Conservation (phyloP, 2,888 invertebrate genomes). For the Phymatocera aterrima region DNA sequence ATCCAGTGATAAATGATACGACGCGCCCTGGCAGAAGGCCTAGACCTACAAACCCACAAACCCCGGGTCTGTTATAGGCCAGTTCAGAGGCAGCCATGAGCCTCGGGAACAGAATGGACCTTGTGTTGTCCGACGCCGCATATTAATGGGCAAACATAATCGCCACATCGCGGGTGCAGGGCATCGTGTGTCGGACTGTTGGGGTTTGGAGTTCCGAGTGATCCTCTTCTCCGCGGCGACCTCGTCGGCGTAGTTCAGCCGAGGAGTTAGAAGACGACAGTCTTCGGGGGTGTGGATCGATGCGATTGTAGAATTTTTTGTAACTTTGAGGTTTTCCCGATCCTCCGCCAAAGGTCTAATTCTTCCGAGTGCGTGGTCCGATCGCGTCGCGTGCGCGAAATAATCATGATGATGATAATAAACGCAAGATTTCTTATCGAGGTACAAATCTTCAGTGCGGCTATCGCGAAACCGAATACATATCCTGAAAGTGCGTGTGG, state of each 20-base stretch:
- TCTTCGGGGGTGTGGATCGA: conserved; percentile 52
- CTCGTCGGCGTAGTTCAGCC: conserved; percentile 62
- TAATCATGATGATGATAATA: too few relatives aligned
- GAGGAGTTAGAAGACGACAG: conserved; percentile 64
- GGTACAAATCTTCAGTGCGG: conserved; percentile 8
- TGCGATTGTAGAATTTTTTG: background rate
- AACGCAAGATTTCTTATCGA: conserved; percentile 17
- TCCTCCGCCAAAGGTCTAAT: background rate
- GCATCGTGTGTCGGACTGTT: too few relatives aligned
- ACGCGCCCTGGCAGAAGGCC: conserved; percentile 59
- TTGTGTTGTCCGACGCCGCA: conserved; percentile 69
- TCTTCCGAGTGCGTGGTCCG: background rate
- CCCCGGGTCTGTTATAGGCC: conserved; percentile 60
- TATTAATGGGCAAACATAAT: conserved; percentile 73
- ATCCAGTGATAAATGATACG: conserved; percentile 71
- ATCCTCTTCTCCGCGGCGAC: conserved; percentile 49
- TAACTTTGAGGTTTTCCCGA: background rate
- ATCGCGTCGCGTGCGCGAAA: conserved; percentile 30
- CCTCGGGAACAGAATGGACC: conserved; percentile 19
- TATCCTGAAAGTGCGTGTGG: conserved; percentile 24
- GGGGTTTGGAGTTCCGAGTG: conserved; percentile 60
- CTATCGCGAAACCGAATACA: conserved; percentile 19
- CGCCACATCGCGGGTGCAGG: conserved; percentile 71
- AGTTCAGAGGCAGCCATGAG: conserved; percentile 42
- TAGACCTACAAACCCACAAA: conserved; percentile 69